phyloP scores from a whole-genome alignment of 92 coral and sea anemone genomes.

The Phymanthus crucifer region DNA sequence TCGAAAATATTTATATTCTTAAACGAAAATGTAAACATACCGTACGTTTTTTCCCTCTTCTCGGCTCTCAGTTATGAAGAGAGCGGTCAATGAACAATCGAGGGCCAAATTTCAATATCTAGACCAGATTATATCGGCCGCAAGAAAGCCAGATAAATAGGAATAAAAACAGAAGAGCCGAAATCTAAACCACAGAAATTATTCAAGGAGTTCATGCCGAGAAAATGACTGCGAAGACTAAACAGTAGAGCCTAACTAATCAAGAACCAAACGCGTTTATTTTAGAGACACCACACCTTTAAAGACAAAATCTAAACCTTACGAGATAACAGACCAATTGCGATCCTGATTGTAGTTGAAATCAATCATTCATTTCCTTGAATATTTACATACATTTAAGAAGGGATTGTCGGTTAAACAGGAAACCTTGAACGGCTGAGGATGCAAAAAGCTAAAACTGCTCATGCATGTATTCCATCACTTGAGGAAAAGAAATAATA shows the following conservation, averaged over 20 bases:
- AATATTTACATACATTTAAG: not conserved
- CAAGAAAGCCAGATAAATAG: not conserved
- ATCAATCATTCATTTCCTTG: not conserved
- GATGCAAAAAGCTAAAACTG: no score
- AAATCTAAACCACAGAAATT: not conserved
- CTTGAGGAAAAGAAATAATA: no score
- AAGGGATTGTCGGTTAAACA: not conserved
- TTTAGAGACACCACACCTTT: not conserved
- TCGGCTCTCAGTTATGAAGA: not conserved
- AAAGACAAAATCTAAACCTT: not conserved
- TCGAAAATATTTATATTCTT: not conserved
- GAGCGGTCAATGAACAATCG: not conserved
- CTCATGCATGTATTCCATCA: no score
- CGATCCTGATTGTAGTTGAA: not conserved
- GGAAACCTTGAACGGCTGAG: not conserved
- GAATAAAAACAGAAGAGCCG: not conserved
- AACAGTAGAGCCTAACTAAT: not conserved
- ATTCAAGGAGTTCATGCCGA: constrained; percentile 5
- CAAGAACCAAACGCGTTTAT: not conserved
- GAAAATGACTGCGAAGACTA: not conserved
- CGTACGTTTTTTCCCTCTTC: not conserved
- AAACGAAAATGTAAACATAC: not conserved
- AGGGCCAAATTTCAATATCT: not conserved
- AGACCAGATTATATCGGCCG: not conserved
- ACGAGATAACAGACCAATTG: not conserved